Evolutionary conservation across 2,888 invertebrate species (phyloP), one percentile per base, ranked within the genome.

Genomic region (Pogonocherus hispidulus): DNA sequence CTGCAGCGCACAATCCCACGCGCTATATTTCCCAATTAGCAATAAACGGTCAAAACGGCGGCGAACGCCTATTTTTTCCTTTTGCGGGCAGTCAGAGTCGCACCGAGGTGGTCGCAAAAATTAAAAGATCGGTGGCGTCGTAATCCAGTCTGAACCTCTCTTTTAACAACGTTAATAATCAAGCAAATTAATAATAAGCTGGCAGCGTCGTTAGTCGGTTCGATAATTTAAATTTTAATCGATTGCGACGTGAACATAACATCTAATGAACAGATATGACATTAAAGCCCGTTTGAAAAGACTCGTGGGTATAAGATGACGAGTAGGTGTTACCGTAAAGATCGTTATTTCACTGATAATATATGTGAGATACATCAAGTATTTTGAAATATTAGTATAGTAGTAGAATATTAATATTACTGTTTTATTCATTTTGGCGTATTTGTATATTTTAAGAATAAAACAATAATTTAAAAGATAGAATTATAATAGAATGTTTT

Each of bases 171-270:
- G 14, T 11, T 20, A 47, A 20, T 18, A 18, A 18, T 18, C 22
- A 19, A 19, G 47, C 19, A 47, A 47, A 47, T 47, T 47, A 47
- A 47, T 41, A 41, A 41, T 41, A 41, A 47, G 8, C 19, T 14
- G 3, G 9, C 19, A 22, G 22, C 47, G 47, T 22, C 47, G 47
- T 19, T 47, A 20, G 41, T 20, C 44, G 19, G 19, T 8, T 20
- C 47, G 8, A 20, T 47, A 47, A 20, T 14, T 41, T n/a, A 41
- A 16, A 16, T 41, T 41, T 41, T 41, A n/a, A 41, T 41, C 41
- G 41, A 41, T 41, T n/a, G 41, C 41, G 41, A 41, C n/a, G n/a
- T 14, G 41, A 41, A 6, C 16, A 41, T 14, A 41, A 41, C 41
- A n/a, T n/a, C 41, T 41, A 41, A 41, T 41, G 41, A 41, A 5